A percentile compares a stretch with the other conserved stretches of the same genome.
These are phyloP conservation scores for Thymelicus sylvestris DNA, from an alignment of 2,888 invertebrate species.

Conservation along the genomic window DNA sequence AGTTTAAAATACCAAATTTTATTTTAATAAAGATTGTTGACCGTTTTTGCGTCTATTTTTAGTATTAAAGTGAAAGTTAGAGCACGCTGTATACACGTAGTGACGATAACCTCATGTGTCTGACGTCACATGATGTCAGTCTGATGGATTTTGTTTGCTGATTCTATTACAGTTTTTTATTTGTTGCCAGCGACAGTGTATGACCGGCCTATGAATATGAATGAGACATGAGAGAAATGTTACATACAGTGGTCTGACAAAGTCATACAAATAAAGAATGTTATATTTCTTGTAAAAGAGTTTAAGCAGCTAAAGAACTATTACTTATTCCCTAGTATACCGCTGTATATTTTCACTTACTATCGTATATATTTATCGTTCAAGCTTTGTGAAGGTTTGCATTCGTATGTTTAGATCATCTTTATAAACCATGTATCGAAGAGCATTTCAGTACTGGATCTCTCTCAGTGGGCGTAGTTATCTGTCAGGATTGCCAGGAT, in stretches of 20 bases:
- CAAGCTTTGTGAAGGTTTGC: too few species aligned
- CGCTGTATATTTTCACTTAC: too few species aligned
- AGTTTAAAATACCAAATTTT: too few species aligned
- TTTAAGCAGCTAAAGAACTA: too few species aligned
- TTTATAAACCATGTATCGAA: too few species aligned
- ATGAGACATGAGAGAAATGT: slow-evolving; percentile 44
- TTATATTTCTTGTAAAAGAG: background rate
- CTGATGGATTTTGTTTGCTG: slow-evolving; percentile 79
- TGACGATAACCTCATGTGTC: slow-evolving; percentile 55
- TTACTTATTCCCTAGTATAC: too few species aligned
- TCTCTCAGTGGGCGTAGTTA: too few species aligned
- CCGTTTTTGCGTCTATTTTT: too few species aligned
- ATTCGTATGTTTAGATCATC: too few species aligned
- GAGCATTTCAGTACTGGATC: too few species aligned
- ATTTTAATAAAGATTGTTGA: background rate
- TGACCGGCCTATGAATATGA: slow-evolving; percentile 65
- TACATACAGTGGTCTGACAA: slow-evolving; percentile 1
- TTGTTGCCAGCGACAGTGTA: slow-evolving; percentile 48
- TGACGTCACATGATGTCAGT: slow-evolving; percentile 61
- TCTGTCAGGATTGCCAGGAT: too few species aligned
- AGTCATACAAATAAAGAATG: background rate
- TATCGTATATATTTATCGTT: too few species aligned
- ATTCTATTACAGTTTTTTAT: slow-evolving; percentile 79
- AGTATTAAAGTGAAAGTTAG: slow-evolving; percentile 9
- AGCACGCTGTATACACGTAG: slow-evolving; percentile 55